These are phyloP conservation scores for Brassicogethes aeneus DNA, from an alignment of 2,888 invertebrate genomes.

Conservation along the genomic window DNA sequence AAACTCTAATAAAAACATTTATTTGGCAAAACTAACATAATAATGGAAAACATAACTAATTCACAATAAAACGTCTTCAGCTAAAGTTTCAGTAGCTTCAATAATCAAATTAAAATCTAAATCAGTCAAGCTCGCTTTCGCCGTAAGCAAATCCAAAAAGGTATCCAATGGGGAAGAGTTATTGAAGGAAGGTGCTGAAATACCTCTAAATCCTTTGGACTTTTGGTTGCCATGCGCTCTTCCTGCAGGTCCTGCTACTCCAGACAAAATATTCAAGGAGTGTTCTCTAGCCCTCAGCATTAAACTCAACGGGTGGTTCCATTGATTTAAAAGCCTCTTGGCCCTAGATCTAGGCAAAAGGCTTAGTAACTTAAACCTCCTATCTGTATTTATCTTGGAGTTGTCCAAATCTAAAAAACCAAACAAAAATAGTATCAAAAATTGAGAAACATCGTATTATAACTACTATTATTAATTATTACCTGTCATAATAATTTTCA, in stretches of 20 bases:
- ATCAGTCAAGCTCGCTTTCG: conserved; percentile 78
- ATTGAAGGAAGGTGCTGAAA: conserved; percentile 15
- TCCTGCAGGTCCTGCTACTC: conserved; percentile 46
- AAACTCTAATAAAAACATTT: too few species aligned
- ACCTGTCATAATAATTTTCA: conserved; percentile 77
- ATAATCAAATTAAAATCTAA: conserved; percentile 78
- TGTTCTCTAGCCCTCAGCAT: conserved; percentile 74
- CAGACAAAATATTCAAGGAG: conserved; percentile 69
- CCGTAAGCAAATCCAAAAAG: conserved; percentile 74
- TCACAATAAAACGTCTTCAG: conserved; percentile 43
- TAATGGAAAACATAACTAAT: not conserved
- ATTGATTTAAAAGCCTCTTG: conserved; percentile 66
- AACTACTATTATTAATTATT: too few species aligned
- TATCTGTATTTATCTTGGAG: conserved; percentile 49
- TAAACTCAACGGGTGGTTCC: conserved; percentile 68
- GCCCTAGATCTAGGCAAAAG: conserved; percentile 69
- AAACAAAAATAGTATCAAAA: conserved; percentile 4
- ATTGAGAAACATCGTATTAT: too few species aligned
- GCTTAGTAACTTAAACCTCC: conserved; percentile 65
- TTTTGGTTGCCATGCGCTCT: conserved; percentile 27
- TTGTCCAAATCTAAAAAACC: conserved; percentile 42
- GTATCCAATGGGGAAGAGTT: conserved; percentile 76
- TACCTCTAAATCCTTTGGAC: conserved; percentile 20
- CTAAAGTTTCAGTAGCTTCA: conserved; percentile 67
- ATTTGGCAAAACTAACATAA: too few species aligned